These are phyloP conservation scores for Desoria tigrina DNA, from an alignment of 2,888 invertebrate species.

Conservation along the genomic window DNA sequence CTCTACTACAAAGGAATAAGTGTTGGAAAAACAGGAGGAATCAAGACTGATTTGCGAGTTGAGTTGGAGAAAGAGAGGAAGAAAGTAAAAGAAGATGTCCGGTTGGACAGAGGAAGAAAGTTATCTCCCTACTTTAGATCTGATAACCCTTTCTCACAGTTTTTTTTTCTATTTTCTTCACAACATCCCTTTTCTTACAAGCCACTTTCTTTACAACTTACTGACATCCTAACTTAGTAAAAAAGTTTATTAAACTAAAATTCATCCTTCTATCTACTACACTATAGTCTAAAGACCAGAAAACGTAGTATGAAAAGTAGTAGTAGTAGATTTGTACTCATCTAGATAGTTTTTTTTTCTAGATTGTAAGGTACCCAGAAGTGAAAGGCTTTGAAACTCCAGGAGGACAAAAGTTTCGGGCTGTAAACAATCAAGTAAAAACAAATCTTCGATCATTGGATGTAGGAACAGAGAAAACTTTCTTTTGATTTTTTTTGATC, in stretches of 20 bases:
- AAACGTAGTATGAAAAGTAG: too few relatives aligned
- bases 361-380: too few relatives aligned
- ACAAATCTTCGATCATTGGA: too few relatives aligned
- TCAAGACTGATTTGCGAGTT: slow-evolving; percentile 38
- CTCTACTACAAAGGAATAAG: slow-evolving; percentile 16
- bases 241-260: slow-evolving; percentile 25
- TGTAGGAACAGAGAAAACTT: too few relatives aligned
- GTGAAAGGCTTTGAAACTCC: too few relatives aligned
- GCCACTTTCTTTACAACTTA: slow-evolving; percentile 25
- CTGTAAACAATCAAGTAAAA: too few relatives aligned
- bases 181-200: not conserved
- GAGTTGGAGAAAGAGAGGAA: slow-evolving; percentile 33
- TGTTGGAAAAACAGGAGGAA: slow-evolving; percentile 31
- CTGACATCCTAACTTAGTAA: slow-evolving; percentile 46
- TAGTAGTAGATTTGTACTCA: too few relatives aligned
- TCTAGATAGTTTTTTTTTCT: too few relatives aligned
- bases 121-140: not conserved
- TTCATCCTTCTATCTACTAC: not conserved
- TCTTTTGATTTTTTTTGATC: too few relatives aligned
- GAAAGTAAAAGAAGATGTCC: slow-evolving; percentile 15
- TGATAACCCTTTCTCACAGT: too few relatives aligned
- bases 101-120: slow-evolving; percentile 14
- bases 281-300: too few relatives aligned
- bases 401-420: too few relatives aligned
- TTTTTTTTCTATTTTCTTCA: not conserved